Base-by-base conservation (phyloP, 2,797 vertebrate genomes). In the Hippopotamyrus pictus region DNA sequence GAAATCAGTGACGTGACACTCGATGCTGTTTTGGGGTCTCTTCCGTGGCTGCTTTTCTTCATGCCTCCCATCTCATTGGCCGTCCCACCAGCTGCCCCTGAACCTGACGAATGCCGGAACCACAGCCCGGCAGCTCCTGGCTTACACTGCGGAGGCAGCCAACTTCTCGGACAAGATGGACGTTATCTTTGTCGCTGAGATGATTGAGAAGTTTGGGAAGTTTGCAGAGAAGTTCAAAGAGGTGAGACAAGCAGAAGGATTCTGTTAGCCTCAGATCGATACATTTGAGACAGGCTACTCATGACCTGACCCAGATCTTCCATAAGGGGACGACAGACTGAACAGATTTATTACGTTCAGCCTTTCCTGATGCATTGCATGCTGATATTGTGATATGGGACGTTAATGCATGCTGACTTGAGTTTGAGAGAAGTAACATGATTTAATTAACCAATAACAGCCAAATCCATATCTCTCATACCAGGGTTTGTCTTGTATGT, bases 91-190 rank as follows among this genome's bases (percentile, higher is more conserved):
- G 99, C 98, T 99, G 97, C 97, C 98, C 1, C 94, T 99, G 90
- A 99, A 99, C 89, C 96, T 99, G 87, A 99, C 97, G 89, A 99
- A 98, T 1, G 98, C 98, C 0, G 96, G 98, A 53, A 96, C 96
- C 88, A 97, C 96, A 22, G 98, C 98, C 1, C 96, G 95, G 0
- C 97, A 98, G 57, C 95, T 99, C 82, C 91, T 98, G 92, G 97
- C 97, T 86, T 99, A 97, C 93, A 99, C 98, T 0, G 96, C 97
- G 73, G 97, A 99, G 88, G 98, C 99, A 0, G 97, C 97, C 91
- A 99, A 98, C 94, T 99, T 99, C 93, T 98, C 99, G 2, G 98
- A 99, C 95, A 99, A 99, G 95, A 98, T 99, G 97, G 98, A 99
- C 92, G 97, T 99, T 37, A 97, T 99, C 94, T 99, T 99, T 90